Evolutionary conservation across 2,888 invertebrate genomes (phyloP).

Genomic region (Deroplatys truncata): DNA sequence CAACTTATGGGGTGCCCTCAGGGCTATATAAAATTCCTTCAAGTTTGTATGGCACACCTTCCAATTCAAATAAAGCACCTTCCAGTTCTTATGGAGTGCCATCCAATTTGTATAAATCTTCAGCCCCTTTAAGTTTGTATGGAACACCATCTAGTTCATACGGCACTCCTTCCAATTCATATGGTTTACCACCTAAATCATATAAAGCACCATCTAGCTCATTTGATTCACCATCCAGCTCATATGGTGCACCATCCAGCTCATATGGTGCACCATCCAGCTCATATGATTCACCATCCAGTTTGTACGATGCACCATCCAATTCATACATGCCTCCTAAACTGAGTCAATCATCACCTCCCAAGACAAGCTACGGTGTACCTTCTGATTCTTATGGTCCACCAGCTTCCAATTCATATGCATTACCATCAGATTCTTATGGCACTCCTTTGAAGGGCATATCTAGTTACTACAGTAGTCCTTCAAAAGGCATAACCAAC

Average conservation of each 20-base stretch:
- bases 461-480: not conserved
- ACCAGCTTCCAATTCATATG: no score
- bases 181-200: conserved; percentile 15
- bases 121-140: not conserved
- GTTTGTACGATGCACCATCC: conserved; percentile 34
- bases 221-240: conserved; percentile 39
- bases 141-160: conserved; percentile 9
- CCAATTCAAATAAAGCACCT: conserved; percentile 22
- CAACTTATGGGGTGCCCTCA: conserved; percentile 27
- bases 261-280: conserved; percentile 28
- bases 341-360: not conserved
- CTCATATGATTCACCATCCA: conserved; percentile 33
- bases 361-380: not conserved
- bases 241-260: conserved; percentile 23
- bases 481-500: not conserved
- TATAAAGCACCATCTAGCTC: conserved; percentile 31
- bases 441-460: not conserved
- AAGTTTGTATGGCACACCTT: conserved; percentile 20
- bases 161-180: conserved; percentile 1
- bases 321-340: conserved; percentile 37
- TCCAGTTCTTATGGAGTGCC: not conserved
- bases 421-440: not conserved
- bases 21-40: conserved; percentile 21
- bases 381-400: not conserved
- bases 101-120: not conserved